phyloP scores from a whole-genome alignment of 1,140 invertebrate species.

The Drosophila bocki region DNA sequence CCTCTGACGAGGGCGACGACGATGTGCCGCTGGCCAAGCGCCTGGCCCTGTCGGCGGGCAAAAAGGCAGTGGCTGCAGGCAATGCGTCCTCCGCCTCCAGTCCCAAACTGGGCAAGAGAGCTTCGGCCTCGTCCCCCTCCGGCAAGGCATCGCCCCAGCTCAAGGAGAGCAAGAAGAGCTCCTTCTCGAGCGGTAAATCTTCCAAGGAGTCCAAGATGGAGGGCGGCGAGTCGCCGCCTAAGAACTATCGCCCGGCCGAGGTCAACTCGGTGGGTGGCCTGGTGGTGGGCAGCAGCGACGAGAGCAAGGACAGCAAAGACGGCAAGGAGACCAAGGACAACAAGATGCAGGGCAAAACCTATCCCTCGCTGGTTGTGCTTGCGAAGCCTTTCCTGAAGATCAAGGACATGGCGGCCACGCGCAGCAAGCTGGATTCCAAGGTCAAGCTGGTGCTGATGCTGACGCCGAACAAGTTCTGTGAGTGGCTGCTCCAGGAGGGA shows the following conservation, averaged over 20 bases:
- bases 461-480: slow-evolving; percentile 92
- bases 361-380: slow-evolving; percentile 92
- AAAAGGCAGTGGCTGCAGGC: slow-evolving; percentile 61
- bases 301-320: slow-evolving; percentile 83
- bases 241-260: slow-evolving; percentile 87
- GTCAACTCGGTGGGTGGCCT: slow-evolving; percentile 89
- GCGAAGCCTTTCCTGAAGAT: slow-evolving; percentile 90
- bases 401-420: slow-evolving; percentile 87
- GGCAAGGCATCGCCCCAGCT: slow-evolving; percentile 57
- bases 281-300: slow-evolving; percentile 86
- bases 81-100: slow-evolving; percentile 1
- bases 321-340: slow-evolving; percentile 88
- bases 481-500: slow-evolving; percentile 95
- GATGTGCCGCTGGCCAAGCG: slow-evolving; percentile 83
- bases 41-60: slow-evolving; percentile 65
- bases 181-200: slow-evolving; percentile 20
- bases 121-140: slow-evolving; percentile 10
- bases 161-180: slow-evolving; percentile 47
- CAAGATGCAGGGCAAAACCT: slow-evolving; percentile 93
- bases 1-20: slow-evolving; percentile 83
- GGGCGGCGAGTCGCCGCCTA: slow-evolving; percentile 57
- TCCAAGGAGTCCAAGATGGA: slow-evolving; percentile 27
- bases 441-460: slow-evolving; percentile 93
- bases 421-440: slow-evolving; percentile 88
- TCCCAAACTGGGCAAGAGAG: slow-evolving; percentile 49